Evolutionary conservation across 1,140 invertebrate species (phyloP).

Genomic region (Drosophila orosa): DNA sequence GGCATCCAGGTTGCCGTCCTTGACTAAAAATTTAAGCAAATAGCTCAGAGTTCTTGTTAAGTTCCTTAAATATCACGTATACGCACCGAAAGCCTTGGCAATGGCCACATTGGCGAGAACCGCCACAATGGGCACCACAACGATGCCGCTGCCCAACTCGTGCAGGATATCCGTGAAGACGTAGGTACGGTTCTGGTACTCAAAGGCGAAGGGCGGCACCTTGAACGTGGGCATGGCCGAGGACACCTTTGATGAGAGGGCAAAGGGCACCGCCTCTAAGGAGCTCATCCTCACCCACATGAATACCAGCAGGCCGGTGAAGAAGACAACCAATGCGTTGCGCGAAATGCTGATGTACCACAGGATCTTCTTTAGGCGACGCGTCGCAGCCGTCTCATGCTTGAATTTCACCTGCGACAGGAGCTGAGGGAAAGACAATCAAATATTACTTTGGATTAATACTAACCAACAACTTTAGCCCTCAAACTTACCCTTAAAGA

Average conservation of each 20-base stretch:
- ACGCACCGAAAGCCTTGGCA: constrained; percentile 93
- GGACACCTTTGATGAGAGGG: constrained; percentile 86
- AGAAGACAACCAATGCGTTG: constrained; percentile 91
- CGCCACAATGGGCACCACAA: constrained; percentile 91
- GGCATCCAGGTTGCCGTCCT: constrained; percentile 87
- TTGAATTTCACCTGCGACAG: constrained; percentile 75
- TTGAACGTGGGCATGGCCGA: constrained; percentile 88
- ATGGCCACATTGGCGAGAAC: constrained; percentile 94
- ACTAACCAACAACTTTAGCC: too few relatives aligned
- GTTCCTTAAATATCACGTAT: constrained; percentile 17
- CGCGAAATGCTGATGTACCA: constrained; percentile 92
- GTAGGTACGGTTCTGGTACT: constrained; percentile 86
- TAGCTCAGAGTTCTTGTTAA: neutral
- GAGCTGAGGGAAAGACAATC: constrained; percentile 32
- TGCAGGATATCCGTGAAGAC: constrained; percentile 87
- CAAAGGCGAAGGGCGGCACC: constrained; percentile 88
- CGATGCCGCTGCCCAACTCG: constrained; percentile 88
- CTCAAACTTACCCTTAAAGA: constrained; percentile 87
- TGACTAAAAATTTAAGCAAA: constrained; percentile 49
- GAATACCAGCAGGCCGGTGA: constrained; percentile 88
- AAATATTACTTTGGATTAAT: neutral
- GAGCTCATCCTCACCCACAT: constrained; percentile 82
- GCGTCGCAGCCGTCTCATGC: constrained; percentile 80
- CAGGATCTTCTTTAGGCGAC: constrained; percentile 86
- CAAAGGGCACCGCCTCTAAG: constrained; percentile 67